Conservation (phyloP, 2,113 vertebrate species). For the Trematocara zebra region DNA sequence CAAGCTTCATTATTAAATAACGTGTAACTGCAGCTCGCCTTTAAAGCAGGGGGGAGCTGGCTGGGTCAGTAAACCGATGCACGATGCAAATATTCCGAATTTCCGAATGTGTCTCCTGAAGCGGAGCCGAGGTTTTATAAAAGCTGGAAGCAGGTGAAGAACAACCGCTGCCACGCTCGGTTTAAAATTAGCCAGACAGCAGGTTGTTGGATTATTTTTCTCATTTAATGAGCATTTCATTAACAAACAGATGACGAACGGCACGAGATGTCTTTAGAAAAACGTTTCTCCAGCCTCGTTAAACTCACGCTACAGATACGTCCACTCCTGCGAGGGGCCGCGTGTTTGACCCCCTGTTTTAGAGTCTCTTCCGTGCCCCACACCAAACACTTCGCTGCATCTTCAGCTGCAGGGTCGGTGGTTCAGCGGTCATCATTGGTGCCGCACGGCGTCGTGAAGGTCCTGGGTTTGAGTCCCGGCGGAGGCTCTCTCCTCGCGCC, state of each 20-base stretch:
- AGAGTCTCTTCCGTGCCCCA: not conserved
- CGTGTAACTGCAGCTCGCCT: not conserved
- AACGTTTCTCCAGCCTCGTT: not conserved
- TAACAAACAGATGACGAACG: not conserved
- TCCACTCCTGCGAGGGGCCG: not conserved
- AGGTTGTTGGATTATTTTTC: not conserved
- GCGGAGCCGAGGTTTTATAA: not conserved
- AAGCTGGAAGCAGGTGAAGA: not conserved
- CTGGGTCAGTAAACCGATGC: not conserved
- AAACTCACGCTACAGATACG: not conserved
- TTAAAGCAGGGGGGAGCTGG: not conserved
- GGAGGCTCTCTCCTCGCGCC: not conserved
- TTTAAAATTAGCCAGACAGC: not conserved
- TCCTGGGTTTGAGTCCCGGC: not conserved
- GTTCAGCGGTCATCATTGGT: not conserved
- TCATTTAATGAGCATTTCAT: not conserved
- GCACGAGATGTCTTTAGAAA: not conserved
- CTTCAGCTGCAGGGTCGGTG: not conserved
- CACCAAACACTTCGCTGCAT: fast-evolving
- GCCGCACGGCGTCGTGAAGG: fast-evolving
- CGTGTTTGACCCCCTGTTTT: not conserved
- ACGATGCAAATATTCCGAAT: not conserved
- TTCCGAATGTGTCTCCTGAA: not conserved
- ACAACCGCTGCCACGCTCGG: not conserved
- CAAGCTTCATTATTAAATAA: not conserved